Conservation (phyloP, 2,797 vertebrate species). For the Margarornis squamiger region DNA sequence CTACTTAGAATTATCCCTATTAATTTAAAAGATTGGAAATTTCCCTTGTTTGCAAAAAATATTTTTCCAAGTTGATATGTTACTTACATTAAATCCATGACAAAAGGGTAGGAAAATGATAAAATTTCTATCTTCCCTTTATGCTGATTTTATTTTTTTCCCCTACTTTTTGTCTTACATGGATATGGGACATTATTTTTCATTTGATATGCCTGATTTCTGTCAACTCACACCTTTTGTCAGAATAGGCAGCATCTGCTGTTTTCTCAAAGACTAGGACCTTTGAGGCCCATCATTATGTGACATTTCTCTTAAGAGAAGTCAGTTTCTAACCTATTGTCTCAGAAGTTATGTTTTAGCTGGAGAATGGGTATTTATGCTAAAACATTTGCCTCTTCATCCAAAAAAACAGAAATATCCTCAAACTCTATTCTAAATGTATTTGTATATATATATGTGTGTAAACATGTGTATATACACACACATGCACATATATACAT, state of each 20-base stretch:
- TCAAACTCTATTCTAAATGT: not conserved
- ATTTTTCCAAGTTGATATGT: not conserved
- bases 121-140: not conserved
- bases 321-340: not conserved
- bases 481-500: rapidly evolving
- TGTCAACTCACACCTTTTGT: not conserved
- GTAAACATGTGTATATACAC: no score
- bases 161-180: not conserved
- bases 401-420: not conserved
- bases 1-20: not conserved
- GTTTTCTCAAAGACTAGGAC: not conserved
- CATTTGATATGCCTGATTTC: not conserved
- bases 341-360: not conserved
- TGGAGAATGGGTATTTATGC: not conserved
- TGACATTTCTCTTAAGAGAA: not conserved
- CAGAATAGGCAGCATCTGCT: not conserved
- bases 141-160: not conserved
- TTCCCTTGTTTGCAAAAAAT: not conserved
- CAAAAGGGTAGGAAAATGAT: not conserved
- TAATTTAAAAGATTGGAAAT: not conserved
- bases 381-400: not conserved
- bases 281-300: not conserved
- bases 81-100: not conserved
- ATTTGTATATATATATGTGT: not conserved
- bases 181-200: not conserved